Evolutionary conservation across 1,140 invertebrate genomes (phyloP).

Genomic region (Pygmarrhopalites habei): DNA sequence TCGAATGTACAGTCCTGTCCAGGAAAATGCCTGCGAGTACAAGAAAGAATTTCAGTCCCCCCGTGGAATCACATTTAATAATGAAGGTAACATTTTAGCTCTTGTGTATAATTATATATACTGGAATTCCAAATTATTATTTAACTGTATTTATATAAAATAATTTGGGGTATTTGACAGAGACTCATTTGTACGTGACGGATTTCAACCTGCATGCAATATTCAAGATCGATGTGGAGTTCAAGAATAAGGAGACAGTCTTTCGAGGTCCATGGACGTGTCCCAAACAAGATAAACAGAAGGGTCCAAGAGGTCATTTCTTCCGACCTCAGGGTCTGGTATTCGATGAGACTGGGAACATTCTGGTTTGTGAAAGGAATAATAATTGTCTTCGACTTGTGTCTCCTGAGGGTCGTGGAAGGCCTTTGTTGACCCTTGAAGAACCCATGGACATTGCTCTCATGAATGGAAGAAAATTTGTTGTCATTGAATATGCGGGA

Average conservation of each 20-base stretch:
- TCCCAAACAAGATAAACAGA: too few species aligned
- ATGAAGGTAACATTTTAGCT: constrained; percentile 3
- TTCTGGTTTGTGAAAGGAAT: constrained; percentile 82
- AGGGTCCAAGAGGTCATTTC: constrained; percentile 73
- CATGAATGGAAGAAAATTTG: too few species aligned
- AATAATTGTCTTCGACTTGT: constrained; percentile 54
- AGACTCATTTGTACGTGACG: constrained; percentile 78
- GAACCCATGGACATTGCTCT: too few species aligned
- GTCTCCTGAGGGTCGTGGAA: neutral
- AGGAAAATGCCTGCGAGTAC: constrained; percentile 19
- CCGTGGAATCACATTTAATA: constrained; percentile 51
- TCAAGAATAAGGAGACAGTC: neutral
- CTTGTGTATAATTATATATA: too few species aligned
- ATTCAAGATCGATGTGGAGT: constrained; percentile 58
- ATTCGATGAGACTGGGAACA: constrained; percentile 76
- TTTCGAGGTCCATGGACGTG: too few species aligned
- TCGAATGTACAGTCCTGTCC: constrained; percentile 15
- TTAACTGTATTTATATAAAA: too few species aligned
- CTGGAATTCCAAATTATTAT: too few species aligned
- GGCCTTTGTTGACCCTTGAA: too few species aligned
- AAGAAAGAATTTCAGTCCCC: constrained; percentile 79
- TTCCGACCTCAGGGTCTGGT: constrained; percentile 80
- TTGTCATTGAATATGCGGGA: too few species aligned
- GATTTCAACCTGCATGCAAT: constrained; percentile 93
- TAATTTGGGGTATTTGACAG: too few species aligned